These are phyloP conservation scores for Zosterops hypoxanthus DNA, from an alignment of 2,113 vertebrate species.

Conservation along the genomic window DNA sequence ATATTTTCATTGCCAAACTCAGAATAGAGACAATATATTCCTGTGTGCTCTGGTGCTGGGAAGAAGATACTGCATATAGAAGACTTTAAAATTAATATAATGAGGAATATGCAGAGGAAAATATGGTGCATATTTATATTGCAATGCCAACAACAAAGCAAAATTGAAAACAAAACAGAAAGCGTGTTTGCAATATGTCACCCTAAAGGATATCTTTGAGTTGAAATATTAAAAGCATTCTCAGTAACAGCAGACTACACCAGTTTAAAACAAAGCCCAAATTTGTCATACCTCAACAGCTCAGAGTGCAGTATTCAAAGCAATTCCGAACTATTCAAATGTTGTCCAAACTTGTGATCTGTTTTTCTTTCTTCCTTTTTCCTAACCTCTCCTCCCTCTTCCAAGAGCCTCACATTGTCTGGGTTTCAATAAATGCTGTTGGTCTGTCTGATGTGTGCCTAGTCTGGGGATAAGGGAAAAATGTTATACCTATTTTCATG, in stretches of 20 bases:
- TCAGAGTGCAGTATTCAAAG: neutral
- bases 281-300: conserved; percentile 50
- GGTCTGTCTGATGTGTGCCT: neutral
- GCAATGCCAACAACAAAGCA: conserved; percentile 60
- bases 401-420: neutral
- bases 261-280: conserved; percentile 48
- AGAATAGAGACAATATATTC: neutral
- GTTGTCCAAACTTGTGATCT: neutral
- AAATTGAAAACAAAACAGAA: conserved; percentile 63
- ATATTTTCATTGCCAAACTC: neutral
- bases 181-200: neutral
- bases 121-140: conserved; percentile 15
- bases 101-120: neutral
- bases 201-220: conserved; percentile 14
- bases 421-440: neutral
- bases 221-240: conserved; percentile 21
- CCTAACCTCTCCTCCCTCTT: neutral
- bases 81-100: conserved; percentile 6
- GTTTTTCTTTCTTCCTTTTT: neutral
- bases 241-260: conserved; percentile 6
- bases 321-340: neutral
- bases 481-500: neutral
- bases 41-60: neutral
- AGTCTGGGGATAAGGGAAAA: neutral
- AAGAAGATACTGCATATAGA: neutral